These are phyloP conservation scores for Megaptera novaeangliae DNA, from an alignment of 2,113 vertebrate species.

Conservation along the genomic window DNA sequence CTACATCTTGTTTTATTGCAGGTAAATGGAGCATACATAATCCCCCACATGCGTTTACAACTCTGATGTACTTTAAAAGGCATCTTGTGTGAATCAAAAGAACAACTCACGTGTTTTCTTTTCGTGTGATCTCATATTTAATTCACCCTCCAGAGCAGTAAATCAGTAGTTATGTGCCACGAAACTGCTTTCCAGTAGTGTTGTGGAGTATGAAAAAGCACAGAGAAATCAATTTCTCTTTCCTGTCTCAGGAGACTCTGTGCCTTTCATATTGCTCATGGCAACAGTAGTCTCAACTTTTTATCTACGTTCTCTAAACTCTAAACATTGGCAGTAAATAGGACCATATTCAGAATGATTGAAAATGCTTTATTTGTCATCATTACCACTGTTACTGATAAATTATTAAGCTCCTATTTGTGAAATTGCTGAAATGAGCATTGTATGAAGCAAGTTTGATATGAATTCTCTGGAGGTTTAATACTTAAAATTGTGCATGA, in stretches of 20 bases:
- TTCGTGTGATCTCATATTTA: slow-evolving; percentile 13
- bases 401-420: neutral
- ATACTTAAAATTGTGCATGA: neutral
- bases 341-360: neutral
- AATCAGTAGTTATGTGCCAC: slow-evolving; percentile 27
- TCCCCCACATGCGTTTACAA: neutral
- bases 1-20: slow-evolving; percentile 5
- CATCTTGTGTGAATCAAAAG: neutral
- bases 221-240: slow-evolving; percentile 38
- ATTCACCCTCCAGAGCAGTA: slow-evolving; percentile 23
- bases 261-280: neutral
- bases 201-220: neutral
- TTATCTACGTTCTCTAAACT: neutral
- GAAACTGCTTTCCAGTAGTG: slow-evolving; percentile 37
- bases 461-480: neutral
- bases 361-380: slow-evolving; percentile 12
- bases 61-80: slow-evolving; percentile 12
- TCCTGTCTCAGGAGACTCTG: neutral
- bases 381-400: neutral
- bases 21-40: neutral
- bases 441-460: neutral
- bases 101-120: neutral
- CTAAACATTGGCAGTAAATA: neutral
- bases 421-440: neutral
- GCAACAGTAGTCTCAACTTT: slow-evolving; percentile 1